Evolutionary conservation across 1,140 invertebrate genomes (phyloP).

Genomic region (Acyrthosiphon pisum): DNA sequence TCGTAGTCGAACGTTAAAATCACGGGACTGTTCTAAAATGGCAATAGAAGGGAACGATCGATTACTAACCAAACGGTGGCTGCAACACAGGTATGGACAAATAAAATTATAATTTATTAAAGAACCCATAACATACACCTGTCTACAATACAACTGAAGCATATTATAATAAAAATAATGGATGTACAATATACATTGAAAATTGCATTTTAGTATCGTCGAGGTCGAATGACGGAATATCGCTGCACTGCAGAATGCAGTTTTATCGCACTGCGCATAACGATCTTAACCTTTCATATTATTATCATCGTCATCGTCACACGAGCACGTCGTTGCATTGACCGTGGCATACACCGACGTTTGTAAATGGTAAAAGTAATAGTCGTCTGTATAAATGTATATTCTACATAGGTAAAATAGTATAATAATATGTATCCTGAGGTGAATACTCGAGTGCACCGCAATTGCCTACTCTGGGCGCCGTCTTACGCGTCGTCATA

Average conservation of each 20-base stretch:
- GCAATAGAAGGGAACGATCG: not conserved
- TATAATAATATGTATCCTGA: not conserved
- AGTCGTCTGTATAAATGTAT: not conserved
- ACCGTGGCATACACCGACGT: not conserved
- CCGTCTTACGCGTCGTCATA: not conserved
- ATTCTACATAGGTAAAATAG: not conserved
- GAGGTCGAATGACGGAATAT: not conserved
- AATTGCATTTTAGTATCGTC: not conserved
- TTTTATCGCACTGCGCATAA: not conserved
- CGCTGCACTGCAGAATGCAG: not conserved
- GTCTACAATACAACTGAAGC: not conserved
- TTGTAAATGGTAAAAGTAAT: not conserved
- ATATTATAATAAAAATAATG: not conserved
- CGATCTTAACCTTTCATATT: not conserved
- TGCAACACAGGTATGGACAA: not conserved
- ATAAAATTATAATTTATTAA: not conserved
- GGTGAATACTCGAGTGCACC: not conserved
- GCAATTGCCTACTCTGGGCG: constrained; percentile 19
- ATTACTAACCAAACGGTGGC: not conserved
- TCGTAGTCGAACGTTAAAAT: not conserved
- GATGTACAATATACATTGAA: not conserved
- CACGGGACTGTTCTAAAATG: not conserved
- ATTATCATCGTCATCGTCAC: not conserved
- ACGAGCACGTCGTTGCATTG: not conserved
- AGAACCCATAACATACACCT: not conserved